Evolutionary conservation across 2,113 vertebrate species (phyloP).

Genomic region (Bagarius yarrelli): DNA sequence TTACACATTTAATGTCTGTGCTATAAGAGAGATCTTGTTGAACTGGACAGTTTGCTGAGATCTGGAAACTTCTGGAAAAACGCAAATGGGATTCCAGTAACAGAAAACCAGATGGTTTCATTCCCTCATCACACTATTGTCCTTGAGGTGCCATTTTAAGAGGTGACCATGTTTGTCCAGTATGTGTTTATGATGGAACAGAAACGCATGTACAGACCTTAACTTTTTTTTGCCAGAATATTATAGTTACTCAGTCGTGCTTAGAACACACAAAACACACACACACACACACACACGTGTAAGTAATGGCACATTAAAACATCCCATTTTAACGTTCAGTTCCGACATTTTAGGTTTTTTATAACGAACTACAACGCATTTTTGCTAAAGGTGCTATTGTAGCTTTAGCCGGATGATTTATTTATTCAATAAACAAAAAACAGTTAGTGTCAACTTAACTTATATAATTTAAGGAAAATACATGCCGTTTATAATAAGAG

Average conservation of each 20-base stretch:
- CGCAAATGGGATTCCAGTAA: neutral
- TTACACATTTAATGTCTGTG: neutral
- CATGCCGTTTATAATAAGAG: too few species aligned
- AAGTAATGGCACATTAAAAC: too few species aligned
- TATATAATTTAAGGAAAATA: neutral
- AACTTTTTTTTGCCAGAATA: neutral
- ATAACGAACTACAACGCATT: neutral
- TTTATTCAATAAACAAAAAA: neutral
- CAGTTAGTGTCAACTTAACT: neutral
- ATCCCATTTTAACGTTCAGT: too few species aligned
- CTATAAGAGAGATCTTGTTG: neutral
- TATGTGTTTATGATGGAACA: too few species aligned
- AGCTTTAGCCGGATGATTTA: neutral
- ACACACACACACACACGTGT: too few species aligned
- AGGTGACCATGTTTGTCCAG: neutral
- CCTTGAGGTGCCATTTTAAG: neutral
- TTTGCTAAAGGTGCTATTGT: neutral
- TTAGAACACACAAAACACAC: too few species aligned
- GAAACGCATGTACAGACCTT: neutral
- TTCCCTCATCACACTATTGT: too few species aligned
- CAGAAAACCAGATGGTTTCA: neutral
- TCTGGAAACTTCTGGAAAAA: neutral
- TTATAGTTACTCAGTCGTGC: neutral
- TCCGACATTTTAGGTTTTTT: too few species aligned
- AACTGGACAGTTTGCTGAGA: neutral